Conservation (phyloP, 2,113 vertebrate genomes). For the Hydrochoerus hydrochaeris region DNA sequence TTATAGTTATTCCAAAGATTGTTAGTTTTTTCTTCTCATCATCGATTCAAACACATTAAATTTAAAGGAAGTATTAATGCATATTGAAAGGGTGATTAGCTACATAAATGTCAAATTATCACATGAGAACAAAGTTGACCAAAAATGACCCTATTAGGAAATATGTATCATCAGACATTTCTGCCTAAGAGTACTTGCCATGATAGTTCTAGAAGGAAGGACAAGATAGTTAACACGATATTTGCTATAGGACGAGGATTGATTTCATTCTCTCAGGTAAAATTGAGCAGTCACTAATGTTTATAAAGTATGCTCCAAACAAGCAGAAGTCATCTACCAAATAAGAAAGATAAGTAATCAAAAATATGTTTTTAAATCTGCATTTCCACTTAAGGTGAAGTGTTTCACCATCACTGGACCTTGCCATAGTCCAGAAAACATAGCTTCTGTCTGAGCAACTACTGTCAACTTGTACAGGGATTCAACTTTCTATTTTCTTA, state of each 20-base stretch:
- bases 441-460: not conserved
- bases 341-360: not conserved
- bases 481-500: not conserved
- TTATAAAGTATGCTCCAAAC: not conserved
- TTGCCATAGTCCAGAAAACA: not conserved
- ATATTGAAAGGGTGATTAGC: conserved; percentile 45
- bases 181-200: not conserved
- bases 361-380: not conserved
- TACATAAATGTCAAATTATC: conserved; percentile 48
- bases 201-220: not conserved
- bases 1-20: not conserved
- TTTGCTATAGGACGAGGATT: not conserved
- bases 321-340: not conserved
- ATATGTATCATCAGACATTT: conserved; percentile 21
- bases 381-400: not conserved
- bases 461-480: not conserved
- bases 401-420: not conserved
- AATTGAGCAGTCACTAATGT: not conserved
- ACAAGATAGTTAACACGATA: not conserved
- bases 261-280: not conserved
- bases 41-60: conserved; percentile 11
- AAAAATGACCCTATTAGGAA: conserved; percentile 45
- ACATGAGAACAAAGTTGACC: conserved; percentile 1
- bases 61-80: conserved; percentile 44
- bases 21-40: not conserved